Base-by-base conservation (phyloP, 2,888 invertebrate species). In the Brachylomia viminalis region DNA sequence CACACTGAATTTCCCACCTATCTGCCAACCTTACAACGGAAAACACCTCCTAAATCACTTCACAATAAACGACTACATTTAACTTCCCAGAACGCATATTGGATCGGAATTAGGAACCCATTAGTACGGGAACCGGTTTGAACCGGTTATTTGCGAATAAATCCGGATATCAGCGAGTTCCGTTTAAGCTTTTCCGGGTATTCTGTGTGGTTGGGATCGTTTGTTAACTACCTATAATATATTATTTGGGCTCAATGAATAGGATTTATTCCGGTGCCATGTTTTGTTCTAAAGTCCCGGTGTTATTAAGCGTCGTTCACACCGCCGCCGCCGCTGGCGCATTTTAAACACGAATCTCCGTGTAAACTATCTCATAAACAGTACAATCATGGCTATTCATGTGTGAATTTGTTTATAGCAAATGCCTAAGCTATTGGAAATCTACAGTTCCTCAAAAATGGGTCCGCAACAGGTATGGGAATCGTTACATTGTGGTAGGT, bases 121-220 rank as follows among this genome's bases (percentile, higher is more conserved):
- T 86, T 86, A 86, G 82, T 45, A 72, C 58, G 77, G 78, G 69
- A 62, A 87, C 68, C 58, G 58, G 79, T 76, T 72, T 38, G 82
- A 85, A 84, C 79, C 80, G 62, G 81, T 86, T 89, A 84, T 83
- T 84, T 84, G 83, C 86, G 75, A 74, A 76, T 73, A 85, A 88
- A 86, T 78, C 84, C 87, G 86, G 89, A 87, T 86, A 87, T 83
- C 87, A 76, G 76, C 80, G 79, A 83, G 83, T 85, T 82, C 88
- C 87, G 82, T 77, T 83, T 83, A 82, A 86, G 85, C 83, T 84
- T 81, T 75, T 72, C 85, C 84, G 85, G 72, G 81, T 83, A 83
- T 89, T 84, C 80, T 71, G 74, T 77, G 86, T 66, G 85, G 87
- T 84, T 71, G 47, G 52, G 56, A 76, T 65, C 80, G 77, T 74